Base-by-base conservation (phyloP, 2,113 vertebrate genomes). In the Rhinogobius similis region DNA sequence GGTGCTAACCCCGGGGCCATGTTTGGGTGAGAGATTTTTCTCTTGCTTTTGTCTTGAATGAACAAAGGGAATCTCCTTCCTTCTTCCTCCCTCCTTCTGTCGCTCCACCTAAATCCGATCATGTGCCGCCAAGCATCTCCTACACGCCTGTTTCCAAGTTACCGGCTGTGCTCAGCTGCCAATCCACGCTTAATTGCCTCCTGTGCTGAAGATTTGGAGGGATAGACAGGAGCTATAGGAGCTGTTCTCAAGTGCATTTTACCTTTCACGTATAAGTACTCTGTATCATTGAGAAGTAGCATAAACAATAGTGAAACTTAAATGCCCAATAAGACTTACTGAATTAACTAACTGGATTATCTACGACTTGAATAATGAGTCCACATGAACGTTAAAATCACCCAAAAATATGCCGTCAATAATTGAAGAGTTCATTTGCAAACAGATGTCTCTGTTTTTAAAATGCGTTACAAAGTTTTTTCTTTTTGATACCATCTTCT, bases 51-150 rank as follows among this genome's bases (percentile, higher is more conserved):
- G 76, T 86, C 79, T 29, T 85, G 77, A 73, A 65, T 71, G 76
- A 84, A 91, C 88, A 91, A 89, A 91, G 79, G 86, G 87, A 83
- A 89, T 84, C 82, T 88, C 88, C 86, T 82, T 67, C 87, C 77
- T 73, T 76, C 76, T 68, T 67, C 24, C 62, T 68, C 59, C 68
- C 77, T 58, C 55, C 55, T 58, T 18, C 55, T 58, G 26, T 58
- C 55, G 26, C 73, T 72, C 63, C 67, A 36, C 61, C 70, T 71
- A 81, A 88, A 89, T 84, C 82, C 85, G 79, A 77, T 87, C 82
- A 76, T 77, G 78, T 81, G 86, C 81, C 79, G 68, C 86, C 73
- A 64, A 70, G 71, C 73, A 43, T 85, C 82, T 86, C 87, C 88
- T 78, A 82, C 79, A 83, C 36, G 82, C 79, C 86, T 82, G 88